Conservation (phyloP, 2,113 vertebrate species). For the Chaenocephalus aceratus region DNA sequence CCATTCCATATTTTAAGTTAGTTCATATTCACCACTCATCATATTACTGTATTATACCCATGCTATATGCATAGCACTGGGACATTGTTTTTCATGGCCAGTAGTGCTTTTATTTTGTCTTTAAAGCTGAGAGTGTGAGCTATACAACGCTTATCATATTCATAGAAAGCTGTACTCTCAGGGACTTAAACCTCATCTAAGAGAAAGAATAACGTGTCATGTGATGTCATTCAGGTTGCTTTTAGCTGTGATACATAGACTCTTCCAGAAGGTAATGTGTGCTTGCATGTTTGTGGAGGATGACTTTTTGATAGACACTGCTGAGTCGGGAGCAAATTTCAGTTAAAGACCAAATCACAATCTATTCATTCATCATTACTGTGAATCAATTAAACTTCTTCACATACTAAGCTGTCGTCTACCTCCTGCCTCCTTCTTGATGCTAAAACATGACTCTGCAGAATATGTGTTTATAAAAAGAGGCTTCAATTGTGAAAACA, state of each 20-base stretch:
- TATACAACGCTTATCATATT: conserved; percentile 59
- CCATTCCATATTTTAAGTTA: conserved; percentile 52
- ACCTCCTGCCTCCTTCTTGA: conserved; percentile 55
- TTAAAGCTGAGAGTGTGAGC: conserved; percentile 70
- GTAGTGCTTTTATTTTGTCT: conserved; percentile 60
- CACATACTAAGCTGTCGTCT: conserved; percentile 63
- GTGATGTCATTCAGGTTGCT: conserved; percentile 61
- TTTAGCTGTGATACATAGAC: conserved; percentile 62
- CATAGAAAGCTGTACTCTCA: conserved; percentile 75
- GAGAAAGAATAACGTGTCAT: conserved; percentile 43
- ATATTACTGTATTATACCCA: conserved; percentile 67
- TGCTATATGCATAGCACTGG: conserved; percentile 50
- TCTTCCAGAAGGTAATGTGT: conserved; percentile 40
- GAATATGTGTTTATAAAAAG: conserved; percentile 37
- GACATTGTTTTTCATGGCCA: conserved; percentile 63
- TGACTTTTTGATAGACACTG: conserved; percentile 67
- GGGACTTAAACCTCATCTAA: conserved; percentile 74
- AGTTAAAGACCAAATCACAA: conserved; percentile 60
- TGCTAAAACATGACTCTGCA: conserved; percentile 35
- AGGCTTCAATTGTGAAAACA: neutral
- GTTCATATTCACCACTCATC: conserved; percentile 61
- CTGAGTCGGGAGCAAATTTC: conserved; percentile 54
- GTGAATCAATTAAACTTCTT: conserved; percentile 85
- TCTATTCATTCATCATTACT: conserved; percentile 82
- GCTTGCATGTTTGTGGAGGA: conserved; percentile 45